Percentiles rank a stretch among this genome's conserved stretches.
phyloP scores from a whole-genome alignment of 2,888 invertebrate species.

The Drosophila putrida region DNA sequence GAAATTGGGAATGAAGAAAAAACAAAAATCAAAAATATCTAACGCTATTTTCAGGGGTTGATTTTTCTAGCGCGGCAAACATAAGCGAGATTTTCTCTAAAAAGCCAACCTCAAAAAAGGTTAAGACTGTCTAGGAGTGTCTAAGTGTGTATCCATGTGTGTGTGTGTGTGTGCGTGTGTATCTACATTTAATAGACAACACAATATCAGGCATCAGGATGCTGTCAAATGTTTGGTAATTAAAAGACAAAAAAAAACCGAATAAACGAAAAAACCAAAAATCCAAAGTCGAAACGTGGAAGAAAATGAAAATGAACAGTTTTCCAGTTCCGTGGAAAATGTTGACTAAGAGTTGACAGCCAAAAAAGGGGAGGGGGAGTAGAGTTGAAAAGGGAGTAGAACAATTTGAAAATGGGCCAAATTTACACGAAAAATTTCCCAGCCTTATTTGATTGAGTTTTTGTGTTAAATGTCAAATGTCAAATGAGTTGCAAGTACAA shows the following conservation, averaged over 20 bases:
- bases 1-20: constrained; percentile 1
- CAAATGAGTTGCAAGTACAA: background rate
- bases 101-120: constrained; percentile 49
- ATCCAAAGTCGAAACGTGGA: constrained; percentile 23
- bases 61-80: constrained; percentile 52
- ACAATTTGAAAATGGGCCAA: constrained; percentile 20
- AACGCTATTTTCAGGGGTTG: constrained; percentile 71
- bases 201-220: constrained; percentile 71
- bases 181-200: constrained; percentile 47
- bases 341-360: constrained; percentile 11
- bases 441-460: constrained; percentile 78
- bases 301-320: constrained; percentile 59
- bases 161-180: constrained; percentile 41
- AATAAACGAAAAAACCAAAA: constrained; percentile 9
- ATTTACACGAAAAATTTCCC: constrained; percentile 23
- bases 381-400: background rate
- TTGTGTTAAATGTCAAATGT: constrained; percentile 66
- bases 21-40: constrained; percentile 62
- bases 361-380: background rate
- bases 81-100: constrained; percentile 31
- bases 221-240: constrained; percentile 80
- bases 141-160: constrained; percentile 9
- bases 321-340: constrained; percentile 45
- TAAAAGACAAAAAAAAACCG: constrained; percentile 52
- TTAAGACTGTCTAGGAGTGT: constrained; percentile 29